A percentile compares a stretch with the other conserved stretches of the same genome.
Conservation (phyloP, 1,140 invertebrate species). For the Diplogasteroides magnus region DNA sequence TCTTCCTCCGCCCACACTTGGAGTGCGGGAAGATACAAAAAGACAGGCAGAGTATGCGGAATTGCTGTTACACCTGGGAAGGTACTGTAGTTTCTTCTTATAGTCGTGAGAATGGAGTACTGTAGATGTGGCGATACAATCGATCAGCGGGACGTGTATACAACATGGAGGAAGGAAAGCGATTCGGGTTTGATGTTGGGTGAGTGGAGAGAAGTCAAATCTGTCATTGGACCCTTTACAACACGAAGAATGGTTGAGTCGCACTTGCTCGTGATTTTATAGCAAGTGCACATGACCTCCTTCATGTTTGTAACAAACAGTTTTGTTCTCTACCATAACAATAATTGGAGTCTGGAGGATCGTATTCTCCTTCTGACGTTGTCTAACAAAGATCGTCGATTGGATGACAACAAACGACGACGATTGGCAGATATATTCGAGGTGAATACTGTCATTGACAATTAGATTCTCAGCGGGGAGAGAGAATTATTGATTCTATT, state of each 20-base stretch:
- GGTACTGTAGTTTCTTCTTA: background rate
- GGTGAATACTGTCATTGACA: slow-evolving; percentile 26
- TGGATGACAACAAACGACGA: slow-evolving; percentile 36
- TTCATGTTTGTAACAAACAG: no score
- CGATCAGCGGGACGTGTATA: slow-evolving; percentile 14
- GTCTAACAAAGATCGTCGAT: slow-evolving; percentile 19
- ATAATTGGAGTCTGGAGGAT: slow-evolving; percentile 11
- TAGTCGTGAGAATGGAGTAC: slow-evolving; percentile 1
- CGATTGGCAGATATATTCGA: slow-evolving; percentile 33
- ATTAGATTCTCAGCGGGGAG: slow-evolving; percentile 24
- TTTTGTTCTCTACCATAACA: slow-evolving; percentile 20
- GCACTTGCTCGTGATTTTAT: no score
- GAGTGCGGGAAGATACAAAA: background rate
- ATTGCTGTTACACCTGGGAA: background rate
- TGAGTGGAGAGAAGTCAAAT: slow-evolving; percentile 13
- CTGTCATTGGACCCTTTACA: no score
- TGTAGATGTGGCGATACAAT: slow-evolving; percentile 15
- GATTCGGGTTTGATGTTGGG: slow-evolving; percentile 18
- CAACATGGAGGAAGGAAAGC: slow-evolving; percentile 11
- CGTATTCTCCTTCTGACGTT: slow-evolving; percentile 5
- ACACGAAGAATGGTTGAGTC: no score
- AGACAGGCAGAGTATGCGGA: background rate
- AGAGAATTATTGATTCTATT: no score
- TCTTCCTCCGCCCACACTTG: slow-evolving; percentile 1
- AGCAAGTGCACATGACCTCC: no score